Conservation (phyloP, 1,140 invertebrate species). For the Euwallacea fornicatus region DNA sequence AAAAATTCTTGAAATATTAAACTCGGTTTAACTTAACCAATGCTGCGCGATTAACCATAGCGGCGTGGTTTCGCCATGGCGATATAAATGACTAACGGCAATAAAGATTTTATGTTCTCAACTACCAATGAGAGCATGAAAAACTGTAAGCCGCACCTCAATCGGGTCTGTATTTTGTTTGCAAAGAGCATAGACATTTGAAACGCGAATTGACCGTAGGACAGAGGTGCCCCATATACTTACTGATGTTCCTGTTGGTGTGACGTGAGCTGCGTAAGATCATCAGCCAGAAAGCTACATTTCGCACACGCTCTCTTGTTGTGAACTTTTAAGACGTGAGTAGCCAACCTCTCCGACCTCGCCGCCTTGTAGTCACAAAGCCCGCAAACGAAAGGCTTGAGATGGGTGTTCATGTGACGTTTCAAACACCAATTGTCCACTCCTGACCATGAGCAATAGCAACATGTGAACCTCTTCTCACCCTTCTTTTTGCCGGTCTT, state of each 20-base stretch:
- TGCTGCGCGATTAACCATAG: too few relatives aligned
- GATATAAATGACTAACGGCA: too few relatives aligned
- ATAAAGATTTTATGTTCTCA: neutral
- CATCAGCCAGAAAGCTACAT: slow-evolving; percentile 83
- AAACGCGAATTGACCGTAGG: too few relatives aligned
- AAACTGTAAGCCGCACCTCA: neutral
- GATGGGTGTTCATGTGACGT: slow-evolving; percentile 86
- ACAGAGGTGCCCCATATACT: slow-evolving; percentile 47
- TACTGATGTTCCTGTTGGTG: slow-evolving; percentile 73
- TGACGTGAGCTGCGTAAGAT: slow-evolving; percentile 71
- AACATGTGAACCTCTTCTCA: slow-evolving; percentile 70
- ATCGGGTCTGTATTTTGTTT: neutral
- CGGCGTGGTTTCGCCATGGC: too few relatives aligned
- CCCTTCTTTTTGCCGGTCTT: slow-evolving; percentile 51
- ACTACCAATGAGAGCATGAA: neutral
- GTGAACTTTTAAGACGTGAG: slow-evolving; percentile 88
- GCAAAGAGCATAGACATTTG: too few relatives aligned
- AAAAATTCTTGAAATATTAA: too few relatives aligned
- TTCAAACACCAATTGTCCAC: slow-evolving; percentile 94
- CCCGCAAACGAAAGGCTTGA: slow-evolving; percentile 86
- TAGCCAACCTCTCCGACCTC: slow-evolving; percentile 79
- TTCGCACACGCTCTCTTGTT: slow-evolving; percentile 86
- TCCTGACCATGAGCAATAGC: slow-evolving; percentile 87
- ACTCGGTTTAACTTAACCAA: too few relatives aligned
- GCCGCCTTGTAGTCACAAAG: slow-evolving; percentile 91